These are phyloP conservation scores for Cyanoliseus patagonus DNA, from an alignment of 2,113 vertebrate species.

Conservation along the genomic window DNA sequence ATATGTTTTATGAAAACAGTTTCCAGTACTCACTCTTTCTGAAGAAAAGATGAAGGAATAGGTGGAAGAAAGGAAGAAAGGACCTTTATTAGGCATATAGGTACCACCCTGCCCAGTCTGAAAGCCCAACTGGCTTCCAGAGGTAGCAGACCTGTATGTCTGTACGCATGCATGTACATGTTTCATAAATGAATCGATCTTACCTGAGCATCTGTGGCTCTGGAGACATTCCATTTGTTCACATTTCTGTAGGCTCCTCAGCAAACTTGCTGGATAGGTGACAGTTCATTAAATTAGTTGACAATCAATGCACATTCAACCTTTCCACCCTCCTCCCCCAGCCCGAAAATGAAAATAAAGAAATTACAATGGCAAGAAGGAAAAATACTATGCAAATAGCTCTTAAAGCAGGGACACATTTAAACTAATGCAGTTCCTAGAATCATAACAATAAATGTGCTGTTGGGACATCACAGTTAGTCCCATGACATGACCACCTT, in stretches of 20 bases:
- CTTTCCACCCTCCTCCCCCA: slow-evolving; percentile 9
- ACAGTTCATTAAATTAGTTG: slow-evolving; percentile 58
- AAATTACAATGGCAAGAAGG: slow-evolving; percentile 3
- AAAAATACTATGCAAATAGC: slow-evolving; percentile 28
- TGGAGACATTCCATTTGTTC: slow-evolving; percentile 36
- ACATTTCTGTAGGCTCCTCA: slow-evolving; percentile 9
- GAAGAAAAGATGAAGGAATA: neutral
- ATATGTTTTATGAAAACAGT: neutral
- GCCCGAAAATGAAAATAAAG: slow-evolving; percentile 38
- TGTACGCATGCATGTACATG: neutral
- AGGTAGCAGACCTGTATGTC: neutral
- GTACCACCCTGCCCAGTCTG: neutral
- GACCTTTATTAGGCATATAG: neutral
- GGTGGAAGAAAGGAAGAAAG: neutral
- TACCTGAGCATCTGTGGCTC: slow-evolving; percentile 32
- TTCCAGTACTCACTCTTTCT: neutral
- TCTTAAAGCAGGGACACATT: slow-evolving; percentile 15
- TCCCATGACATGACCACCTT: neutral
- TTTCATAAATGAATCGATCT: slow-evolving; percentile 25
- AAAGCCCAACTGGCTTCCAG: neutral
- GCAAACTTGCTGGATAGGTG: slow-evolving; percentile 11
- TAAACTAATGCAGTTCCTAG: neutral
- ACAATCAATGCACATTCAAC: slow-evolving; percentile 20
- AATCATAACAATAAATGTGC: neutral
- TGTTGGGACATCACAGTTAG: neutral